Evolutionary conservation across 2,797 vertebrate genomes (phyloP), one percentile per base, ranked within the genome.

Genomic region (Takifugu rubripes): DNA sequence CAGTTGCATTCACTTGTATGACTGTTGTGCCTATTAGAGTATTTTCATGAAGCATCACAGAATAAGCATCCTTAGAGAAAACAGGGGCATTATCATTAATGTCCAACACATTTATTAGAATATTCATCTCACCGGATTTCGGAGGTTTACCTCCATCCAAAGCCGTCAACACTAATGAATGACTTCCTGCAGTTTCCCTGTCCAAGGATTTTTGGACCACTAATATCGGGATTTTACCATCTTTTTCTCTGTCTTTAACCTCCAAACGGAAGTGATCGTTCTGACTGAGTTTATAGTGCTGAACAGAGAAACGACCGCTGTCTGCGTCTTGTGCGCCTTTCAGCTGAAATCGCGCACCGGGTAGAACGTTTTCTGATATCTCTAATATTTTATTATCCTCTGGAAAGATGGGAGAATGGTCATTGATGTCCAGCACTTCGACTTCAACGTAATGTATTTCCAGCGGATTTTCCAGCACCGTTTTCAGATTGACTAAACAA

Each of bases 401-500:
- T 1, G 53, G 55, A 25, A 75, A 90, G 51, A 0, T 51, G 0
- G 78, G 79, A 4, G 72, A 51, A 53, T 90, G 72, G 1, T 88
- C 87, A 27, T 90, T 88, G 11, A 89, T 24, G 62, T 90, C 87
- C 9, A 78, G 0, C 0, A 89, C 54, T 2, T 87, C 56, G 11
- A 54, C 71, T 2, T 0, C 45, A 21, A 81, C 80, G 47, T 48
- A 75, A 8, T 89, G 88, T 0, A 81, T 67, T 42, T 75, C 88
- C 21, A 84, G 78, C 4, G 75, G 87, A 25, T 72, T 83, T 70
- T 81, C 83, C 1, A 81, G 49, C 27, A 76, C 78, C 0, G 70
- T 77, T 71, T 88, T 88, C 0, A 86, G 24, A 27, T 76, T 89
- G 2, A 93, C 64, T 6, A 88, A 49, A 44, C 92, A 93, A 0